These are phyloP conservation scores for Peromyscus polionotus DNA, from an alignment of 2,113 vertebrate species.

Conservation along the genomic window DNA sequence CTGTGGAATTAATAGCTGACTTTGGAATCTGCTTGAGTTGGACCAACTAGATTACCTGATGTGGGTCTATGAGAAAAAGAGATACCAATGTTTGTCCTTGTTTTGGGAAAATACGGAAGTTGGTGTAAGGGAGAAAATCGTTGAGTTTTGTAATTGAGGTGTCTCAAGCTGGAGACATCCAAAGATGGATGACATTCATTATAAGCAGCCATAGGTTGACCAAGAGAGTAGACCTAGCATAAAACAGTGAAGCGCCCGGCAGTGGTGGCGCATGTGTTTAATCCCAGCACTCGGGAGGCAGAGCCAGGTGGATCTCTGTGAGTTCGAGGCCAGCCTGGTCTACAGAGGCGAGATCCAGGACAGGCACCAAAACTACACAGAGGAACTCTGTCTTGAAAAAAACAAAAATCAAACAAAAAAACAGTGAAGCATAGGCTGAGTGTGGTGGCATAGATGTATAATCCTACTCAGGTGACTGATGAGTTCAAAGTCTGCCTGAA, in stretches of 20 bases:
- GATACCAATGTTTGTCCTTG: background rate
- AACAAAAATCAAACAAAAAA: too few relatives aligned
- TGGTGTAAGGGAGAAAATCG: background rate
- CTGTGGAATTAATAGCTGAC: background rate
- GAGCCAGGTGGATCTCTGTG: too few relatives aligned
- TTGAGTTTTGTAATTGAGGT: background rate
- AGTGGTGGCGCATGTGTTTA: too few relatives aligned
- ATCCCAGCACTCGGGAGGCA: too few relatives aligned
- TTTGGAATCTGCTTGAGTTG: background rate
- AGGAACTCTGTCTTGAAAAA: too few relatives aligned
- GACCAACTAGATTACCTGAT: background rate
- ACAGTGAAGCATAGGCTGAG: background rate
- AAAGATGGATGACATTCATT: background rate
- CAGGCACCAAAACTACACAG: too few relatives aligned
- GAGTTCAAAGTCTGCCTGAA: background rate
- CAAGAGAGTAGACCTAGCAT: background rate
- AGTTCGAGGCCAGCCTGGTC: too few relatives aligned
- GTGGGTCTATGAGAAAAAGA: background rate
- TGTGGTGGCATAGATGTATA: background rate
- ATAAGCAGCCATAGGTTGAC: background rate
- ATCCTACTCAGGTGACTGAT: background rate
- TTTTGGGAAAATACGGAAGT: background rate
- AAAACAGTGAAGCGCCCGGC: background rate
- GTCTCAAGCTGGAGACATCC: background rate
- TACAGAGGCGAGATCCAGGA: too few relatives aligned